Percentiles rank a stretch among this genome's conserved stretches.
Conservation (phyloP, 2,797 vertebrate genomes). For the Hoplostethus mediterraneus region DNA sequence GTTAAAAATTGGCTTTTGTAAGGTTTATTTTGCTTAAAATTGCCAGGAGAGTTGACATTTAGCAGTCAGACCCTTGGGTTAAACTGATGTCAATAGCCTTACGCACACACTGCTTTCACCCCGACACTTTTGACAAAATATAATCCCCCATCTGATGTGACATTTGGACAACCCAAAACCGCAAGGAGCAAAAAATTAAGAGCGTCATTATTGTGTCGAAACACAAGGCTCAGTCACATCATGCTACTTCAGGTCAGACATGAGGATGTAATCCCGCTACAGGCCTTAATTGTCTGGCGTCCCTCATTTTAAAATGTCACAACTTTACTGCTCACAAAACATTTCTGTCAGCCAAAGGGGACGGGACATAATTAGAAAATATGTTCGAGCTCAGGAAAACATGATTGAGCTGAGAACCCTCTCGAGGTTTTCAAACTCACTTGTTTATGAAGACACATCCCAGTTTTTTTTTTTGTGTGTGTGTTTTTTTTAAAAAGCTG, state of each 20-base stretch:
- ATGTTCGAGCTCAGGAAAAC: conserved; percentile 68
- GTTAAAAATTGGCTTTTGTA: neutral
- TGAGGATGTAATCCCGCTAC: conserved; percentile 47
- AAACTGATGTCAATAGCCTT: conserved; percentile 54
- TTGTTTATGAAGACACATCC: conserved; percentile 48
- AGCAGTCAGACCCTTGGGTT: conserved; percentile 42
- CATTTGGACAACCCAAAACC: conserved; percentile 60
- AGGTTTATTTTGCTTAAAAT: conserved; percentile 22
- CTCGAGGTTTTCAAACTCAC: conserved; percentile 54
- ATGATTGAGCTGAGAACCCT: conserved; percentile 56
- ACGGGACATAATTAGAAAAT: conserved; percentile 70
- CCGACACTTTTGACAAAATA: conserved; percentile 26
- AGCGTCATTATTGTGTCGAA: conserved; percentile 35
- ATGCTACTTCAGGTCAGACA: conserved; percentile 46
- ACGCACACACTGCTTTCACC: conserved; percentile 33
- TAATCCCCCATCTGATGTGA: conserved; percentile 60
- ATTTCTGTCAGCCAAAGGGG: conserved; percentile 60
- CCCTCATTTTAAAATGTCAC: conserved; percentile 71
- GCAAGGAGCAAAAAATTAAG: conserved; percentile 44
- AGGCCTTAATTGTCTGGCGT: conserved; percentile 63
- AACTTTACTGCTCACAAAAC: conserved; percentile 66
- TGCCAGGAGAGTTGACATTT: conserved; percentile 49
- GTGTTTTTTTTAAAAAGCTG: conserved; percentile 19
- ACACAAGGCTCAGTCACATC: conserved; percentile 38
- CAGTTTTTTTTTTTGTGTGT: conserved; percentile 1